These are phyloP conservation scores for Paedocypris micromegethes DNA, from an alignment of 2,797 vertebrate genomes.

Conservation along the genomic window DNA sequence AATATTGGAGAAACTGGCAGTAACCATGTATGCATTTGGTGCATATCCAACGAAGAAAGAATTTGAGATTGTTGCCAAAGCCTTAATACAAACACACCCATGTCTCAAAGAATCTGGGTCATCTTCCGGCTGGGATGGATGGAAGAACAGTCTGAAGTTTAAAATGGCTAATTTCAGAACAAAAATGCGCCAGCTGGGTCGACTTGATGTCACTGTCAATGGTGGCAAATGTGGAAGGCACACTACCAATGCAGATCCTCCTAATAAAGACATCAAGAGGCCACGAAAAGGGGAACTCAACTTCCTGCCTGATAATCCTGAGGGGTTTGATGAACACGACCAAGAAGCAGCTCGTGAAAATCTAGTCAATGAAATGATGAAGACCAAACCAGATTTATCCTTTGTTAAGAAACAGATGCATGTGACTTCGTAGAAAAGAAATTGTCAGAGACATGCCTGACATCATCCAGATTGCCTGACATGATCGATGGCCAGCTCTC, in stretches of 20 bases:
- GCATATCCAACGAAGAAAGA: constrained; percentile 41
- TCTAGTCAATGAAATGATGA: constrained; percentile 41
- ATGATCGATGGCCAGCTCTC: constrained; percentile 22
- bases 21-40: constrained; percentile 30
- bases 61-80: constrained; percentile 38
- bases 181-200: constrained; percentile 35
- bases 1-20: constrained; percentile 40
- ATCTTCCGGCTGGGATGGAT: constrained; percentile 29
- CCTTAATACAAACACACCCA: constrained; percentile 33
- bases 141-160: constrained; percentile 42
- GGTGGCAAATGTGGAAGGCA: constrained; percentile 34
- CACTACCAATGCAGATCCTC: constrained; percentile 5
- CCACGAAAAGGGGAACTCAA: constrained; percentile 44
- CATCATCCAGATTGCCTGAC: constrained; percentile 22
- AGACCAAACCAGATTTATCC: constrained; percentile 34
- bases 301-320: constrained; percentile 30
- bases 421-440: constrained; percentile 33
- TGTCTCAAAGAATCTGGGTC: constrained; percentile 43
- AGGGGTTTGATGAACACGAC: constrained; percentile 30
- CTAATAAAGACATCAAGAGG: constrained; percentile 43
- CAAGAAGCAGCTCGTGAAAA: constrained; percentile 25
- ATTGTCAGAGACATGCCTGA: constrained; percentile 21
- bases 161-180: constrained; percentile 42
- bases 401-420: constrained; percentile 38
- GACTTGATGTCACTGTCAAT: constrained; percentile 41